A percentile compares a stretch with the other conserved stretches of the same genome.
Conservation (phyloP, 1,140 invertebrate species). For the Metaphire vulgaris region DNA sequence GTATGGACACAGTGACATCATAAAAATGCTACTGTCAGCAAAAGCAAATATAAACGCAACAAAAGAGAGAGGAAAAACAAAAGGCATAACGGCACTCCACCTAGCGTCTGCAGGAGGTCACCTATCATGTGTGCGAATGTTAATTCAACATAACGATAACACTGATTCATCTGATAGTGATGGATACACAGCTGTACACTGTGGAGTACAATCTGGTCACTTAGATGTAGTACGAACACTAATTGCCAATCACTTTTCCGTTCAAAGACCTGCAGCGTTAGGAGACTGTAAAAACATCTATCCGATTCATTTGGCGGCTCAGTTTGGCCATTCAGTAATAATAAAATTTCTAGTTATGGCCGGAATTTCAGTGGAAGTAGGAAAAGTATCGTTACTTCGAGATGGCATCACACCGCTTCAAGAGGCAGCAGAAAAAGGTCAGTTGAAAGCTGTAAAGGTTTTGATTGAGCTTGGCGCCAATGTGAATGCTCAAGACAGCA, state of each 20-base stretch:
- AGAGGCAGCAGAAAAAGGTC: conserved; percentile 95
- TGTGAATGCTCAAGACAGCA: conserved; percentile 87
- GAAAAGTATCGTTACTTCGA: conserved; percentile 75
- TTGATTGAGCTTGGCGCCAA: conserved; percentile 91
- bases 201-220: conserved; percentile 92
- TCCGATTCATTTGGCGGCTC: conserved; percentile 64
- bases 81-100: conserved; percentile 82
- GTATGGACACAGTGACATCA: conserved; percentile 92
- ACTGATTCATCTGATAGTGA: conserved; percentile 64
- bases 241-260: conserved; percentile 66
- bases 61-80: conserved; percentile 84
- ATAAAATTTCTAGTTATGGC: conserved; percentile 89
- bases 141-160: conserved; percentile 83
- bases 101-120: conserved; percentile 99
- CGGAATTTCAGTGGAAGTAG: conserved; percentile 81
- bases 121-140: conserved; percentile 84
- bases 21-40: conserved; percentile 84
- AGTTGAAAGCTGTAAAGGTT: conserved; percentile 87
- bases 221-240: conserved; percentile 92
- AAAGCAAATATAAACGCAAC: conserved; percentile 95
- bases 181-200: conserved; percentile 78
- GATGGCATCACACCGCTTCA: conserved; percentile 98
- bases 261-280: conserved; percentile 71
- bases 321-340: conserved; percentile 95
- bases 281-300: conserved; percentile 89